A percentile compares a stretch with the other conserved stretches of the same genome.
These are phyloP conservation scores for Portunus trituberculatus DNA, from an alignment of 1,140 invertebrate species.

Conservation along the genomic window DNA sequence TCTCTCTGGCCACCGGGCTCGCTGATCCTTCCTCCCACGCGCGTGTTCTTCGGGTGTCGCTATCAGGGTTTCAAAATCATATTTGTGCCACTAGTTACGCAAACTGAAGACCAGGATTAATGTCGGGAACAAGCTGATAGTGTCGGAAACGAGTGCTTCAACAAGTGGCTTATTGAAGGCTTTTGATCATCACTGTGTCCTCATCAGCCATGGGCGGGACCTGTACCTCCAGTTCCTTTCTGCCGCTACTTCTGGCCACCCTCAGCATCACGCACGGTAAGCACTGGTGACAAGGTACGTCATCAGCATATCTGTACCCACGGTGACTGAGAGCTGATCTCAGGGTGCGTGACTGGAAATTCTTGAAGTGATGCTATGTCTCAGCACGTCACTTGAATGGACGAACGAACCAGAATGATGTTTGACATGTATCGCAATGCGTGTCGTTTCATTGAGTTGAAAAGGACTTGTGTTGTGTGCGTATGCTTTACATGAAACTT, in stretches of 20 bases:
- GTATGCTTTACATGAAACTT: too few species aligned
- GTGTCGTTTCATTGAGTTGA: too few species aligned
- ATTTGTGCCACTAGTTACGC: not conserved
- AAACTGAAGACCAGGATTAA: not conserved
- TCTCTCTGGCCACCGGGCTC: not conserved
- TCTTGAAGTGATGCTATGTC: not conserved
- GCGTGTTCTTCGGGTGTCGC: not conserved
- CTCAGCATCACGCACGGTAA: slow-evolving; percentile 2
- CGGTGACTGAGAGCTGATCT: not conserved
- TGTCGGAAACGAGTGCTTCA: slow-evolving; percentile 21
- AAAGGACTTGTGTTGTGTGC: too few species aligned
- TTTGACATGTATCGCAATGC: too few species aligned
- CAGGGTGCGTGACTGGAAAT: not conserved
- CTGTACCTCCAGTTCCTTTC: not conserved
- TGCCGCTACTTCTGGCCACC: not conserved
- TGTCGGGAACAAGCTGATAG: not conserved
- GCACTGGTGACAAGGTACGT: not conserved
- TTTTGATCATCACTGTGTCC: not conserved
- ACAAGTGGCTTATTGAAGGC: not conserved
- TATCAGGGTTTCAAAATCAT: not conserved
- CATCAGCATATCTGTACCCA: not conserved
- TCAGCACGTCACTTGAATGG: not conserved
- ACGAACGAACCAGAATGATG: too few species aligned
- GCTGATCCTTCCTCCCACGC: not conserved
- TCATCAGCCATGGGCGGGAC: not conserved